Percentiles rank a stretch among this genome's conserved stretches.
phyloP scores from a whole-genome alignment of 64 coral and sea anemone species.

The Montipora cactus region DNA sequence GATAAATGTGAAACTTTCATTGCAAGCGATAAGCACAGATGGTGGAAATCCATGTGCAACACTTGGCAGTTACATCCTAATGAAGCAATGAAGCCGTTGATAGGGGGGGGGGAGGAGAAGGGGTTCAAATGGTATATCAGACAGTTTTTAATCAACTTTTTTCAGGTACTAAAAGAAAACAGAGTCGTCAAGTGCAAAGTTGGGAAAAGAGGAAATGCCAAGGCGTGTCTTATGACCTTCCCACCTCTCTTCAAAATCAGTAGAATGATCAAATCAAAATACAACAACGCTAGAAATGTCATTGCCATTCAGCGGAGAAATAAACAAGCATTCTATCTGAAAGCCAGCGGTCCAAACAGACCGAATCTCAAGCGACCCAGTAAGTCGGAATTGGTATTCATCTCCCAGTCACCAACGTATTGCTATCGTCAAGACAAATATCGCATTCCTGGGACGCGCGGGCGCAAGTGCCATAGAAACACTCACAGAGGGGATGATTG shows the following conservation, averaged over 20 bases:
- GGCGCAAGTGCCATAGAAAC: conserved; percentile 20
- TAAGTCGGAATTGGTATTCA: not conserved
- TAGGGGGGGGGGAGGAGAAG: no score
- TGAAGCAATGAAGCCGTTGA: no score
- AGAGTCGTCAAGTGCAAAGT: conserved; percentile 15
- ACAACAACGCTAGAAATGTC: conserved; percentile 6
- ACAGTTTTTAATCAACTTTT: no score
- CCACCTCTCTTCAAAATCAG: conserved; percentile 33
- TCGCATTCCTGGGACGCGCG: conserved; percentile 13
- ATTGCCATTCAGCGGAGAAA: not conserved
- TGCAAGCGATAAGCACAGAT: not conserved
- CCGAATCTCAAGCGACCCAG: not conserved
- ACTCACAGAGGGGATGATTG: conserved; percentile 25
- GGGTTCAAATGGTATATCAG: no score
- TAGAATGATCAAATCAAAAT: conserved; percentile 36
- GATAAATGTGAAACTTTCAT: no score
- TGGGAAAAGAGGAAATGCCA: conserved; percentile 3
- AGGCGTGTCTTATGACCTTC: conserved; percentile 24
- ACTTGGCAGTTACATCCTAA: no score
- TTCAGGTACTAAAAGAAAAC: conserved; percentile 35
- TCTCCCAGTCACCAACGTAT: not conserved
- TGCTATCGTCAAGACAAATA: conserved; percentile 31
- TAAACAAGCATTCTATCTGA: not conserved
- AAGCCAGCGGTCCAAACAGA: not conserved
- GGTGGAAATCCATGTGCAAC: not conserved